Evolutionary conservation across 2,888 invertebrate species (phyloP).

Genomic region (Heliconius hortense): DNA sequence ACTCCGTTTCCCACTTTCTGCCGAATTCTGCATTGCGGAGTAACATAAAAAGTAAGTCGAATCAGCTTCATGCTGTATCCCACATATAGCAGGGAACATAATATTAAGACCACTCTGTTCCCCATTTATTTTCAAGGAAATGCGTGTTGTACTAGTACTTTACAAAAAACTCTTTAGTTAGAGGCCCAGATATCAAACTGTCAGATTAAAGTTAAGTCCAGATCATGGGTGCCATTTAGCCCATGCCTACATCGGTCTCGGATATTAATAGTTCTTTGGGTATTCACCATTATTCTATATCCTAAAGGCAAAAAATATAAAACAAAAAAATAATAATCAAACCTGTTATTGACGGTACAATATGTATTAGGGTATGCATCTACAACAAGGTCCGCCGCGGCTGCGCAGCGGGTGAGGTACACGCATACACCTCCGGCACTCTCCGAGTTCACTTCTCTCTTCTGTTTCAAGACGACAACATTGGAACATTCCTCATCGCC

Average conservation of each 20-base stretch:
- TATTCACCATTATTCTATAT: neutral
- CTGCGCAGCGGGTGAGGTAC: constrained; percentile 59
- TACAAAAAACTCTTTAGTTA: no score
- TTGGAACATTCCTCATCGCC: constrained; percentile 17
- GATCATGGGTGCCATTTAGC: neutral
- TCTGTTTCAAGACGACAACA: neutral
- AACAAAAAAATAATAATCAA: neutral
- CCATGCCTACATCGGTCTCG: neutral
- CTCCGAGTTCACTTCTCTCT: neutral
- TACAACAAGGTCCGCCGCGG: constrained; percentile 54
- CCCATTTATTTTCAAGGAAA: no score
- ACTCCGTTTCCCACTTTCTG: no score
- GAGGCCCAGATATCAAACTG: neutral
- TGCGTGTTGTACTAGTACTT: no score
- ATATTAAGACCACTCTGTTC: no score
- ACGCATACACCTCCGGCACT: constrained; percentile 61
- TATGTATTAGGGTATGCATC: constrained; percentile 56
- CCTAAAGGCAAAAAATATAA: neutral
- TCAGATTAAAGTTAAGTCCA: no score
- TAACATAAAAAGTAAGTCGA: no score
- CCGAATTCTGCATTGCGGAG: no score
- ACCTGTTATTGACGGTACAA: constrained; percentile 64
- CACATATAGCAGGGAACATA: no score
- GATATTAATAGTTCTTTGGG: no score
- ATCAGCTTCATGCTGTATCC: no score